phyloP scores from a whole-genome alignment of 2,113 vertebrate species.

The Chamaetylas fuelleborni region DNA sequence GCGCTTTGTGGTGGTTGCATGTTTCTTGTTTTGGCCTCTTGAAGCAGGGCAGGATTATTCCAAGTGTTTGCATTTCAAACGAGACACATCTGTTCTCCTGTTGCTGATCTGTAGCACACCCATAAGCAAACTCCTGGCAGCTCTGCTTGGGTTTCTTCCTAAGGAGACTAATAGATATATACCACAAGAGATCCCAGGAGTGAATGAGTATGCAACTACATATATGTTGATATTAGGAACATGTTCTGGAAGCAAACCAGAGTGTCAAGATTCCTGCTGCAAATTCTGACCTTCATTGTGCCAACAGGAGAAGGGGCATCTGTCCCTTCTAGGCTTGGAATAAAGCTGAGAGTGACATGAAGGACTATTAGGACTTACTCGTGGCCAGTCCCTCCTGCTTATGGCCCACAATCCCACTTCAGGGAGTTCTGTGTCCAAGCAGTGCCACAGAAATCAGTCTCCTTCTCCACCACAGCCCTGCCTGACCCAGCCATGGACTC shows the following conservation, averaged over 20 bases:
- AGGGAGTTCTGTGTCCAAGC: background rate
- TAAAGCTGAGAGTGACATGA: background rate
- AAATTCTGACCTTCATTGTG: background rate
- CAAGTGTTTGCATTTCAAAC: background rate
- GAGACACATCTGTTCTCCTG: background rate
- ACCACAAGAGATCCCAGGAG: rapidly evolving
- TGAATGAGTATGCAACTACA: background rate
- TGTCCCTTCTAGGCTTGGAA: background rate
- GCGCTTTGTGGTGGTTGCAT: background rate
- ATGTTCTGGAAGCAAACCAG: background rate
- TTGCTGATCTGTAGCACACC: background rate
- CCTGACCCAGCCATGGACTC: background rate
- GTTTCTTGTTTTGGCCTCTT: background rate
- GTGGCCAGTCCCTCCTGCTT: rapidly evolving
- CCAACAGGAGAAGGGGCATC: background rate
- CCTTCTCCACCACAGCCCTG: background rate
- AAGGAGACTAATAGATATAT: background rate
- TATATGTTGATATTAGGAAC: background rate
- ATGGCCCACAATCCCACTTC: background rate
- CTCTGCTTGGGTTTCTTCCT: background rate
- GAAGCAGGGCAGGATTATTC: background rate
- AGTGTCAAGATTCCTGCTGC: background rate
- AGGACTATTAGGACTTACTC: background rate
- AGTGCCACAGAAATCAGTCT: background rate
- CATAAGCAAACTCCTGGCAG: background rate